Evolutionary conservation across 23 tunicate genomes (phyloP), one percentile per base, ranked within the genome.

Genomic region (Clavelina lepadiformis): DNA sequence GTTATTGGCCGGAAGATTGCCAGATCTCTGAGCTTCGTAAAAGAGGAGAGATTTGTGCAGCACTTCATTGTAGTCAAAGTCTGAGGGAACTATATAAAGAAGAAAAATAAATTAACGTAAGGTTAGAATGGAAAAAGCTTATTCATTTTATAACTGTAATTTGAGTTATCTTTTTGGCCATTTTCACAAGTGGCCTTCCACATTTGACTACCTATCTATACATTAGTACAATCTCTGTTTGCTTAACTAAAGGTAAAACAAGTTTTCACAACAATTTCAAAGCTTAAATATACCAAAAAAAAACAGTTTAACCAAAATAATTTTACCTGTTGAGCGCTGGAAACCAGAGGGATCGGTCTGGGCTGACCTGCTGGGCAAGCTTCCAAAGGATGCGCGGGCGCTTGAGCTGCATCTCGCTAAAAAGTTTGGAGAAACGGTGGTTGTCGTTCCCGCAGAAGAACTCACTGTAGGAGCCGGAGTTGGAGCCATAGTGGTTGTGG

Each of bases 11-110:
- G 99, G 95, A 25, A 86, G 77, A 38, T 62, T 66, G 15, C 99
- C 99, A 27, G 99, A 94, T 26, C 95, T 45, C 31, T 94, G 99
- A 37, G 99, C 99, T 46, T 94, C 99, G 56, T 94, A 94, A 73
- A 94, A 94, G 47, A 94, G 61, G 25, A 80, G 56, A 23, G 99
- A 94, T 52, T 69, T 37, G 59, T 82, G 81, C 8, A 94, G 67
- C 30, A 94, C 84, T 65, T 86, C 65, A 37, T 86, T 77, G 91
- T 80, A 80, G 65, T 93, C 96, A 44, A 66, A 82, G 24, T 49
- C 47, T 6, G 75, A 8, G 49, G 13, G 49, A n/a, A n/a, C n/a
- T n/a, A n/a, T n/a, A n/a, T n/a, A n/a, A n/a, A n/a, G n/a, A n/a
- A n/a, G n/a, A n/a, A n/a, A n/a, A n/a, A n/a, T n/a, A n/a, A n/a